Base-by-base conservation (phyloP, 2,888 invertebrate species). In the Lithophane semibrunnea region DNA sequence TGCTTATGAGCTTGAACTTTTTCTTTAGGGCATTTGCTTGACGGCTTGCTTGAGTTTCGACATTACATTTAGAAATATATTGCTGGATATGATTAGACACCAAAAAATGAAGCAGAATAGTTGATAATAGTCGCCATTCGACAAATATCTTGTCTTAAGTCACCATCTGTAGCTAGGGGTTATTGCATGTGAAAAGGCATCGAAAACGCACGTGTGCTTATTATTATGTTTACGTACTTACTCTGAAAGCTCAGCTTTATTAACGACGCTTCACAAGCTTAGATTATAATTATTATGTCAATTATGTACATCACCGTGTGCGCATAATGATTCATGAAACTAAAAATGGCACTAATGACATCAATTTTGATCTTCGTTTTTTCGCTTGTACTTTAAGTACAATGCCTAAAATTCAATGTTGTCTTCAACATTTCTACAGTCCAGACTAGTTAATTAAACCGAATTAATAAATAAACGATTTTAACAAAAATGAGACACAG, bases 311-410 rank as follows among this genome's bases (percentile, higher is more conserved):
- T 80, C 79, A 75, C 60, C 67, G 78, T 89, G 89, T 87, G 89
- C 89, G 88, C 88, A 86, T 85, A 88, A 90, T 90, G 89, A 92
- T 83, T 84, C 80, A 75, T 86, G 84, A 89, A 86, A 80, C 79
- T 82, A 82, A 82, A 86, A 89, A 88, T 88, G 88, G 88, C 88
- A 88, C 88, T 72, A 83, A 86, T 82, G 77, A 79, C 77, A 87
- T 83, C 67, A 91, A 90, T 91, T 91, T 90, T 87, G 90, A 90
- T 88, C 83, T 79, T 83, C 84, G 84, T 82, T 88, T 84, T 80
- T 75, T 68, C 77, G 73, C 76, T 67, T 67, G 75, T 78, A 85
- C 86, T 87, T 88, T 86, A 87, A 86, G 88, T 88, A 90, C 88
- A 84, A 82, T 86, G 66, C 75, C 72, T 63, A 76, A 74, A 80